These are phyloP conservation scores for Calliopsis andreniformis DNA, from an alignment of 1,140 invertebrate species.

Conservation along the genomic window DNA sequence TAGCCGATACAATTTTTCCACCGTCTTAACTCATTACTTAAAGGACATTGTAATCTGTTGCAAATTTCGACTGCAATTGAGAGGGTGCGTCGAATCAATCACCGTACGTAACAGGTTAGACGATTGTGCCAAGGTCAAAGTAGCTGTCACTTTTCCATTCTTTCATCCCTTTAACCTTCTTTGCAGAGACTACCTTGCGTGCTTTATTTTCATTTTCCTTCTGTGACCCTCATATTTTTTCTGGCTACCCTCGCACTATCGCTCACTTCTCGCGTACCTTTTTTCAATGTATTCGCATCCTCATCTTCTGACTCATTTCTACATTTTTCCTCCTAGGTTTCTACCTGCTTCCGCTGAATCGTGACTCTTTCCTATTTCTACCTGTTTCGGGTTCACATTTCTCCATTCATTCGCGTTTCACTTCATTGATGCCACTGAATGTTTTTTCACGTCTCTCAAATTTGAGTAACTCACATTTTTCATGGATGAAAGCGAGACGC, in stretches of 20 bases:
- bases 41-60: too few species aligned
- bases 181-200: background rate
- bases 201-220: constrained; percentile 40
- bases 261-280: constrained; percentile 37
- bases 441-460: constrained; percentile 14
- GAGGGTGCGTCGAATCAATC: too few species aligned
- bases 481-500: background rate
- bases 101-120: too few species aligned
- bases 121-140: too few species aligned
- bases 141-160: too few species aligned
- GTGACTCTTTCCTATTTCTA: constrained; percentile 7
- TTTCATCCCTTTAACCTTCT: background rate
- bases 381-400: constrained; percentile 21
- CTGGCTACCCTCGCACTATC: constrained; percentile 72
- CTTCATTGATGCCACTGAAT: constrained; percentile 13
- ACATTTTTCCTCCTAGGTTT: constrained; percentile 29
- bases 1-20: too few species aligned
- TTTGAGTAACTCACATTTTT: constrained; percentile 6
- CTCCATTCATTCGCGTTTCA: constrained; percentile 36
- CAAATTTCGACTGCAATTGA: too few species aligned
- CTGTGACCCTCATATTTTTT: constrained; percentile 72
- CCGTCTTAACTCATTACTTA: too few species aligned
- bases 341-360: constrained; percentile 21
- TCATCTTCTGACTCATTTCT: constrained; percentile 7
- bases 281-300: constrained; percentile 29